Percentiles rank a stretch among this genome's conserved stretches.
Evolutionary conservation across 2,888 invertebrate species (phyloP).

Genomic region (Calameuta filiformis): DNA sequence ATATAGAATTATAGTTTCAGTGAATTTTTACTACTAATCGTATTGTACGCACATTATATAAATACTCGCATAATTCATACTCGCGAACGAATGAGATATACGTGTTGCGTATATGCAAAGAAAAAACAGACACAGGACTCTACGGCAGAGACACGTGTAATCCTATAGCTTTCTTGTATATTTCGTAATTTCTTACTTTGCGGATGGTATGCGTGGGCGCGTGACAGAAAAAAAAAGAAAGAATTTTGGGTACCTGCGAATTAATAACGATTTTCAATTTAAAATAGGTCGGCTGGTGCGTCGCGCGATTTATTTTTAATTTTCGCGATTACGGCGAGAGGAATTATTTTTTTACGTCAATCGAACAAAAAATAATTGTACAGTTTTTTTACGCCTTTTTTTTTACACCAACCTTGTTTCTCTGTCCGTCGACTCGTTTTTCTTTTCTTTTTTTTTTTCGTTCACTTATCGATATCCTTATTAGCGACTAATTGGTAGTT

Average conservation of each 20-base stretch:
- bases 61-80: not conserved
- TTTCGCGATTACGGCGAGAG: not conserved
- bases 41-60: not conserved
- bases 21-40: not conserved
- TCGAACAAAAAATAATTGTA: not conserved
- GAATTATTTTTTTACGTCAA: not conserved
- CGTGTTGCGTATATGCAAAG: not conserved
- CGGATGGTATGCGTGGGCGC: not conserved
- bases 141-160: not conserved
- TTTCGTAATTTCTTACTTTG: not conserved
- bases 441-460: not conserved
- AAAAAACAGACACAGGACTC: not conserved
- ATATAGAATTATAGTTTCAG: not conserved
- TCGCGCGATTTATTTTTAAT: not conserved
- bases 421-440: not conserved
- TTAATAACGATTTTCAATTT: not conserved
- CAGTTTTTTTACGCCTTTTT: not conserved
- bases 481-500: not conserved
- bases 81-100: not conserved
- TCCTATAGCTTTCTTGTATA: not conserved
- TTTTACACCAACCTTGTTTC: not conserved
- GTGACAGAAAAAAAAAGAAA: not conserved
- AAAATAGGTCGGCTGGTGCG: not conserved
- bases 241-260: constrained; percentile 45
- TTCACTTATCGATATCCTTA: not conserved